Conservation (phyloP, 2,888 invertebrate genomes). For the Meliscaeva auricollis region DNA sequence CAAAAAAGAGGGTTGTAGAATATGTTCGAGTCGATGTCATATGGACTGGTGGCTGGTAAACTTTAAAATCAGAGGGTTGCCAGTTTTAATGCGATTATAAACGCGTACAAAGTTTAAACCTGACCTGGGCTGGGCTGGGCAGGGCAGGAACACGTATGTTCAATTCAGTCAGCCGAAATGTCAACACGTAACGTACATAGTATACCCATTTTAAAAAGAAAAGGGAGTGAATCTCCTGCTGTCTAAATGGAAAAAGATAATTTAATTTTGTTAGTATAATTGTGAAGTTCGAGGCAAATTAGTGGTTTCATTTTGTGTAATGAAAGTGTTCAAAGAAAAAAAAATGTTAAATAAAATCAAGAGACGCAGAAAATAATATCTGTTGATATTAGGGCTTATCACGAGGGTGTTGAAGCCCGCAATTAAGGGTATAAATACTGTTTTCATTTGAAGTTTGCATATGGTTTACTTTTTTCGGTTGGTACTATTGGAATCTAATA, state of each 20-base stretch:
- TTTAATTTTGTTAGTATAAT: conserved; percentile 63
- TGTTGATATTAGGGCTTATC: conserved; percentile 53
- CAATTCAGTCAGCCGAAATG: conserved; percentile 55
- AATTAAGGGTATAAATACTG: conserved; percentile 51
- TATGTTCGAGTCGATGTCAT: neutral
- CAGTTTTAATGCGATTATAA: conserved; percentile 70
- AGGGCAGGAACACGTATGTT: conserved; percentile 41
- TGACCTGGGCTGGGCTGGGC: conserved; percentile 63
- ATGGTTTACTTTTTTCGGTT: neutral
- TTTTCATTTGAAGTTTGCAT: conserved; percentile 16
- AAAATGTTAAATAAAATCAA: conserved; percentile 49
- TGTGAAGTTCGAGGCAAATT: conserved; percentile 79
- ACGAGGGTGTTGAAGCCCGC: conserved; percentile 18
- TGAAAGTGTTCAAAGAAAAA: conserved; percentile 64
- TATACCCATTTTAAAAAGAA: conserved; percentile 20
- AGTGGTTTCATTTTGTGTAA: conserved; percentile 81
- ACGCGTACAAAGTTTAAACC: conserved; percentile 33
- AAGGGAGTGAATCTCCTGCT: conserved; percentile 14
- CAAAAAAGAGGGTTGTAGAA: conserved; percentile 17
- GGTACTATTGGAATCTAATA: neutral
- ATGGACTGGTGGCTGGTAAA: conserved; percentile 29
- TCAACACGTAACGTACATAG: conserved; percentile 50
- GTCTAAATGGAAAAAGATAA: conserved; percentile 15
- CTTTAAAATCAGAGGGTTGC: conserved; percentile 67
- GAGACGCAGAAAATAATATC: conserved; percentile 58